A percentile compares a stretch with the other conserved stretches of the same genome.
These are phyloP conservation scores for Nyctibius bracteatus DNA, from an alignment of 2,113 vertebrate species.

Conservation along the genomic window DNA sequence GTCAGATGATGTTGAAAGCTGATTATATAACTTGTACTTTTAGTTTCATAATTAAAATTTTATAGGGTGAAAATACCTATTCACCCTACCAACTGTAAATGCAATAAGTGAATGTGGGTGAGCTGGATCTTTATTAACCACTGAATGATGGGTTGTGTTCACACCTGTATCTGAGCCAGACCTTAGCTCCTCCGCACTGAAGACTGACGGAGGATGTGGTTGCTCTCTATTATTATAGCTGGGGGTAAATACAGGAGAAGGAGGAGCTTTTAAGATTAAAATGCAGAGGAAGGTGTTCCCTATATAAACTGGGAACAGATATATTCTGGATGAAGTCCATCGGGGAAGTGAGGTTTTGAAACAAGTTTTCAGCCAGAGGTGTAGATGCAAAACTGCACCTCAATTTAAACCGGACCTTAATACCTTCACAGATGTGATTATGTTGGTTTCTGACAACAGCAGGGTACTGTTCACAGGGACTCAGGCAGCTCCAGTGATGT, in stretches of 20 bases:
- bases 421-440: background rate
- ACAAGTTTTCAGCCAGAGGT: background rate
- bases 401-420: background rate
- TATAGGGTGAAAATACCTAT: constrained; percentile 52
- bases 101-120: constrained; percentile 18
- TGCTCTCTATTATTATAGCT: background rate
- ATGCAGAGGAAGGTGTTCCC: background rate
- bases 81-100: background rate
- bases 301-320: background rate
- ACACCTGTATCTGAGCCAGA: background rate
- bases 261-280: background rate
- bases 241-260: background rate
- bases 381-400: background rate
- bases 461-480: background rate
- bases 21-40: constrained; percentile 67
- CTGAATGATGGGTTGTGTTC: background rate
- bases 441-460: background rate
- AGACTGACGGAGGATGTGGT: background rate
- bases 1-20: constrained; percentile 74
- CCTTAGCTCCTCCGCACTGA: background rate
- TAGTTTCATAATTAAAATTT: constrained; percentile 75
- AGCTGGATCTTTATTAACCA: constrained; percentile 27
- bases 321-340: background rate
- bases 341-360: background rate
- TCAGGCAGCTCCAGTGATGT: background rate